Evolutionary conservation across 2,113 vertebrate species (phyloP), one percentile per base, ranked within the genome.

Genomic region (Himantopus leucocephalus): DNA sequence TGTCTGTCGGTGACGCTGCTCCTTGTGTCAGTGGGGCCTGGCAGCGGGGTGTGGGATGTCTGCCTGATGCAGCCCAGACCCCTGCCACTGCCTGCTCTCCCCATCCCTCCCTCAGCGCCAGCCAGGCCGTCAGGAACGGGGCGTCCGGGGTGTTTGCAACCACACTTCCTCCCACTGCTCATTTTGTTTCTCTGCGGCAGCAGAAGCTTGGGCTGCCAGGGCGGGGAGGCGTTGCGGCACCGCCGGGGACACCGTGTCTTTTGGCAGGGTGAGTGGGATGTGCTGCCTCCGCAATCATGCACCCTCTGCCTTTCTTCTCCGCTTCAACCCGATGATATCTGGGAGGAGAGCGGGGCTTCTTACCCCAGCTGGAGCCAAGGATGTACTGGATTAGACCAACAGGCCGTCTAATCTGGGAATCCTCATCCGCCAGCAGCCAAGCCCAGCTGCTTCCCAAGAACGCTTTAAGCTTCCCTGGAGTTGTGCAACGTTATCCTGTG

Each of bases 121-220:
- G 53, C 76, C 23, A 8, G 52, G 73, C 72, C 0, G 1, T n/a
- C 0, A 0, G 87, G 94, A 95, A 93, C 24, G 0, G 21, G 14
- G 34, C 3, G 59, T 91, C 64, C 82, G 32, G 63, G 39, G 74
- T 74, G 76, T 62, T 79, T 22, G 77, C n/a, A 92, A 59, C 88
- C 83, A 47, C 1, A 2, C 62, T 92, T 89, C 71, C 73, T 79
- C 79, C 89, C 58, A 18, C 10, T 1, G 0, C 64, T 87, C 71
- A 23, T 52, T 88, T 93, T 79, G 83, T 50, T 66, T n/a, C 81
- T 75, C 74, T 47, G 48, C 74, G 52, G 52, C 50, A 56, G 73
- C 52, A 27, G 47, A 72, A 37, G 64, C 93, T 70, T 6, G 0
- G 3, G 81, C 52, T 94, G 88, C 77, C 5, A 9, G 56, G 63